These are phyloP conservation scores for Lethenteron reissneri DNA, from an alignment of 2,113 vertebrate genomes.

Conservation along the genomic window DNA sequence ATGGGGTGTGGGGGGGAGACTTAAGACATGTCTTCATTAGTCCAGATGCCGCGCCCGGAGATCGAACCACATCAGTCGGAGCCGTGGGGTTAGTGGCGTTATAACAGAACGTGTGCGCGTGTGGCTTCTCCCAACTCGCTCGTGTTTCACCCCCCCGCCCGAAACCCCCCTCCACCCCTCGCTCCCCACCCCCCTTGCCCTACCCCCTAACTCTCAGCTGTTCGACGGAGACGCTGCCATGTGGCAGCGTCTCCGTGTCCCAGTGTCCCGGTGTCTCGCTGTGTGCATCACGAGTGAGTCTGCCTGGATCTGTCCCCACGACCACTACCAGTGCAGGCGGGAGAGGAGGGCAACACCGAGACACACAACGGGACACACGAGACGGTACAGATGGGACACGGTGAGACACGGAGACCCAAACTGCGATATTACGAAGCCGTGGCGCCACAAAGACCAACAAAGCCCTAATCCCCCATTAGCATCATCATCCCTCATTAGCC, in stretches of 20 bases:
- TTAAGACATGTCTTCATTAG: no score
- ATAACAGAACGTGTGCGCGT: slow-evolving; percentile 10
- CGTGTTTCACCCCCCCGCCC: not conserved
- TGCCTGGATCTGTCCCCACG: not conserved
- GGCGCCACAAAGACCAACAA: no score
- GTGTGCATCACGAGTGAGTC: no score
- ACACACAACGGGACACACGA: not conserved
- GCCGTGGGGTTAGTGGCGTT: slow-evolving; percentile 11
- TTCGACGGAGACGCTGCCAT: not conserved
- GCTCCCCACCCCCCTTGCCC: not conserved
- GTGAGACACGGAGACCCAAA: no score
- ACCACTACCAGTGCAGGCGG: not conserved
- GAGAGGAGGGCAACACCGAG: no score
- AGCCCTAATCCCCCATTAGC: no score
- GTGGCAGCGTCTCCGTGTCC: not conserved
- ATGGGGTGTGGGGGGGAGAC: no score
- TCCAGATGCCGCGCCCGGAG: slow-evolving; percentile 5
- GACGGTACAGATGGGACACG: no score
- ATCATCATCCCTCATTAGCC: no score
- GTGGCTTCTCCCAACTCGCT: not conserved
- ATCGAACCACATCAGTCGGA: slow-evolving; percentile 7
- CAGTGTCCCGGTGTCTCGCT: not conserved
- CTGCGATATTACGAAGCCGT: no score
- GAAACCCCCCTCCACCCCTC: not conserved
- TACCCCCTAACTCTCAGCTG: not conserved